These are phyloP conservation scores for Blastobasis adustella DNA, from an alignment of 2,888 invertebrate genomes.

Conservation along the genomic window DNA sequence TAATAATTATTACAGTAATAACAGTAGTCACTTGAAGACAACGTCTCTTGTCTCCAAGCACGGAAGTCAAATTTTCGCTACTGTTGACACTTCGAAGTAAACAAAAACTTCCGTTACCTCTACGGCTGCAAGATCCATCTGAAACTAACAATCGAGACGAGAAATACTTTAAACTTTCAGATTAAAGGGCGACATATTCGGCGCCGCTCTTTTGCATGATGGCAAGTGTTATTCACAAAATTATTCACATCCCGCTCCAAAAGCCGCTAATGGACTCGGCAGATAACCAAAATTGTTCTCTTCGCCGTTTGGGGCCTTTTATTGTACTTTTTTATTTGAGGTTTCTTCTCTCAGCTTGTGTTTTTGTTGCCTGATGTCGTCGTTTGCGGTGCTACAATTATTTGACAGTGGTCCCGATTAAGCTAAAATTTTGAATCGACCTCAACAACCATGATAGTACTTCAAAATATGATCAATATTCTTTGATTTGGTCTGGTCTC, in stretches of 20 bases:
- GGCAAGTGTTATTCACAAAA: neutral
- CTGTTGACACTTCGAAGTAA: neutral
- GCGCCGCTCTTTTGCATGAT: neutral
- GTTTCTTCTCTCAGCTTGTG: neutral
- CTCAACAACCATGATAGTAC: too few species aligned
- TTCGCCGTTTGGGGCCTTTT: too few species aligned
- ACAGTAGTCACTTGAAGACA: too few species aligned
- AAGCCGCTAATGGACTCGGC: constrained; percentile 6
- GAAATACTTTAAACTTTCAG: too few species aligned
- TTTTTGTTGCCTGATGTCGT: neutral
- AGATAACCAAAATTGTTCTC: constrained; percentile 6
- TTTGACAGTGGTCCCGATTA: neutral
- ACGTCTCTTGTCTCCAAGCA: too few species aligned
- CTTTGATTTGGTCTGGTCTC: too few species aligned
- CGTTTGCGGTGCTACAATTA: neutral
- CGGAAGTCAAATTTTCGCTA: neutral
- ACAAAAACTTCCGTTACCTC: too few species aligned
- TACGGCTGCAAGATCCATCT: too few species aligned
- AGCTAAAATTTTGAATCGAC: too few species aligned
- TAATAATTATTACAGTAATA: neutral
- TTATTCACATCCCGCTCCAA: constrained; percentile 2
- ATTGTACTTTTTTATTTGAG: neutral
- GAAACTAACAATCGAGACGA: too few species aligned
- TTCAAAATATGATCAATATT: too few species aligned
- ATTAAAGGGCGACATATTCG: neutral